Conservation (phyloP, 92 coral and sea anemone species). For the Actinostola sp. region DNA sequence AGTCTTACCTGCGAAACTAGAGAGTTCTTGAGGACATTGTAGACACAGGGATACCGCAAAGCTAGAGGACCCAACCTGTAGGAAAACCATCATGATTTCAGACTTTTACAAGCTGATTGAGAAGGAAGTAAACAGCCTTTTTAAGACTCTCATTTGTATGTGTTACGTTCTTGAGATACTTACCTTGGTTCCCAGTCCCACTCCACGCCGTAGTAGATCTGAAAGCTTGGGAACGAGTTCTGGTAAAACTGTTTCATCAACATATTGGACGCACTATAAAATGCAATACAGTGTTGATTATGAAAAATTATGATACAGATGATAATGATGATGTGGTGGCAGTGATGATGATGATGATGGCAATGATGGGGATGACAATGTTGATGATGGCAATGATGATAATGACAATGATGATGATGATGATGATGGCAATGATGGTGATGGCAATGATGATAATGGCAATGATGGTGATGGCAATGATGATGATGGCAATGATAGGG, state of each 20-base stretch:
- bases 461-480: background rate
- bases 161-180: background rate
- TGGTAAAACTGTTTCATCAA: constrained; percentile 86
- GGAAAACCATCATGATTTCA: too few species aligned
- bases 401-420: too few species aligned
- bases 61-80: constrained; percentile 91
- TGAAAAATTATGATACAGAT: background rate
- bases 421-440: background rate
- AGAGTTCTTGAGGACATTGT: constrained; percentile 87
- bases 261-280: constrained; percentile 88
- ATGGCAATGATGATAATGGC: background rate
- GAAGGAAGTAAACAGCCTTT: too few species aligned
- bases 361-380: background rate
- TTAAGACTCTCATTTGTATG: too few species aligned
- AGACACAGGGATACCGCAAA: constrained; percentile 90
- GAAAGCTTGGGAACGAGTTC: constrained; percentile 87
- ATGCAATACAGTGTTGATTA: background rate
- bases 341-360: background rate
- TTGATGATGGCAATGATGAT: background rate
- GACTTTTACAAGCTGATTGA: too few species aligned
- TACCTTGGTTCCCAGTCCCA: constrained; percentile 97
- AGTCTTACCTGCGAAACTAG: constrained; percentile 83
- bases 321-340: background rate
- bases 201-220: constrained; percentile 88
- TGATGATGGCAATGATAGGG: background rate